Conservation (phyloP, 2,113 vertebrate genomes). For the Genyomyrus donnyi region DNA sequence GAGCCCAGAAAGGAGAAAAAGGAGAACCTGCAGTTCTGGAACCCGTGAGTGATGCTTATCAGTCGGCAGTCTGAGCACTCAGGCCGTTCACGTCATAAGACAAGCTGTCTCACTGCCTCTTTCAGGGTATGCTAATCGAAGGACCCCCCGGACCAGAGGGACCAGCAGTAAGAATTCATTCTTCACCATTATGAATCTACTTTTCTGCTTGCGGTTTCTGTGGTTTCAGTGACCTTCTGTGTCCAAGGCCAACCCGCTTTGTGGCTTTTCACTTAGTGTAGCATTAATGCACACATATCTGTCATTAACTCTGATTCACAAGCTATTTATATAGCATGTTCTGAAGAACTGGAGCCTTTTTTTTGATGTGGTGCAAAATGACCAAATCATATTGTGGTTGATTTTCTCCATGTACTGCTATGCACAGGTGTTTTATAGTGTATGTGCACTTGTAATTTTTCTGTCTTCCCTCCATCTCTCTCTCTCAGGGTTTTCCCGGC, state of each 20-base stretch:
- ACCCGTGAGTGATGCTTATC: slow-evolving; percentile 65
- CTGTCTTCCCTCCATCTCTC: background rate
- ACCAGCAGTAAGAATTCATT: slow-evolving; percentile 65
- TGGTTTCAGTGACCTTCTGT: background rate
- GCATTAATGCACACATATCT: background rate
- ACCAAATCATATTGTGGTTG: background rate
- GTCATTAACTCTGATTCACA: background rate
- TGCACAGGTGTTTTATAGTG: background rate
- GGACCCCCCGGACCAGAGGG: slow-evolving; percentile 82
- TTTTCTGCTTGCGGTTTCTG: background rate
- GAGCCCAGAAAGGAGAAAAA: slow-evolving; percentile 79
- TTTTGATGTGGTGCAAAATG: background rate
- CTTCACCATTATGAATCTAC: too few species aligned
- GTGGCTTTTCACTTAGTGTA: background rate
- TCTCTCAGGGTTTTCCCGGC: slow-evolving; percentile 50
- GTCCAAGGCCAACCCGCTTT: background rate
- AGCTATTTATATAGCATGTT: background rate
- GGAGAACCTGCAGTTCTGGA: slow-evolving; percentile 80
- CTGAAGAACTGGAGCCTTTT: background rate
- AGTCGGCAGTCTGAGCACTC: background rate
- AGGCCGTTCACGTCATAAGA: background rate
- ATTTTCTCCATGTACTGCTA: background rate
- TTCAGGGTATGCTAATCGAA: slow-evolving; percentile 81
- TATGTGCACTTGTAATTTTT: background rate
- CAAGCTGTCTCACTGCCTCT: slow-evolving; percentile 9